These are phyloP conservation scores for Neodon shergylaensis DNA, from an alignment of 2,113 vertebrate genomes.

Conservation along the genomic window DNA sequence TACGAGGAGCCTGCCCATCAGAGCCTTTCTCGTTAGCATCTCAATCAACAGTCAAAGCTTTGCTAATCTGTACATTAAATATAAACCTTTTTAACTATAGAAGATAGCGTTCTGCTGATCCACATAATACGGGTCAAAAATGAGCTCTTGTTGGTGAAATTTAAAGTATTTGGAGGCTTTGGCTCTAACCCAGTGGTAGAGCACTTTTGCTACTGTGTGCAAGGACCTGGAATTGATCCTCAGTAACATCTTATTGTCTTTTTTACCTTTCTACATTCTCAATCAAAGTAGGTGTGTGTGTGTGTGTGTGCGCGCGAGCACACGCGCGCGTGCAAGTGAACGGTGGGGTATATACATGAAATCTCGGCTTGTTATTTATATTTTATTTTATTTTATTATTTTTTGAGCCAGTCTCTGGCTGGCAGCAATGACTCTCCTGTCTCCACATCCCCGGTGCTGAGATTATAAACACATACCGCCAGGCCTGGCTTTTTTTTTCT, in stretches of 20 bases:
- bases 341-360: no score
- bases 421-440: not conserved
- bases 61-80: not conserved
- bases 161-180: not conserved
- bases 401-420: not conserved
- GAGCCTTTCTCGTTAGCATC: not conserved
- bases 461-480: not conserved
- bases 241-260: not conserved
- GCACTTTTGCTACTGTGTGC: not conserved
- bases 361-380: not conserved
- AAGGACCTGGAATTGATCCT: not conserved
- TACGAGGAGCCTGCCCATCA: not conserved
- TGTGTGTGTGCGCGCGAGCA: no score
- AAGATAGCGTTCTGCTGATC: not conserved
- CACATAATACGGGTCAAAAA: not conserved
- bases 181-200: not conserved
- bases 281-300: not conserved
- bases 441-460: not conserved
- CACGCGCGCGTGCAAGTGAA: no score
- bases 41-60: not conserved
- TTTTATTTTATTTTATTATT: not conserved
- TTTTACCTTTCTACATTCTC: not conserved
- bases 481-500: not conserved
- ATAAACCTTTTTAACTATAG: slow-evolving; percentile 4
- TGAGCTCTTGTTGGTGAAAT: not conserved